Percentiles rank a stretch among this genome's conserved stretches.
phyloP scores from a whole-genome alignment of 2,888 invertebrate genomes.

The Drosophila atripex region DNA sequence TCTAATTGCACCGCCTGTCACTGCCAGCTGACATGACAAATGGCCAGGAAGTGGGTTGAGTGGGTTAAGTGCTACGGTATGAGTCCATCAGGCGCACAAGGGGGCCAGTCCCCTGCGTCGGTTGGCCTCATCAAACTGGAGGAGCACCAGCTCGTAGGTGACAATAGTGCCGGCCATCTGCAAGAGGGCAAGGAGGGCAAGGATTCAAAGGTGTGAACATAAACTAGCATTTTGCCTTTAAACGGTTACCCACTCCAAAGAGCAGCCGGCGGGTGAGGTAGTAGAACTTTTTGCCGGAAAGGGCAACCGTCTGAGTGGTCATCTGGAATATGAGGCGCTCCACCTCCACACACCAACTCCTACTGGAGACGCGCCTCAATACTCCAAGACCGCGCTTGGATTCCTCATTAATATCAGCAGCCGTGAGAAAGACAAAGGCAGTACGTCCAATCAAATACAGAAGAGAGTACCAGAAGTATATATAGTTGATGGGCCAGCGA shows the following conservation, averaged over 20 bases:
- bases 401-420: slow-evolving; percentile 86
- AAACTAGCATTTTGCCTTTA: neutral
- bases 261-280: slow-evolving; percentile 86
- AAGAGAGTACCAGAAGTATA: slow-evolving; percentile 86
- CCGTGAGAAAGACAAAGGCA: slow-evolving; percentile 85
- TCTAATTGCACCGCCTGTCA: slow-evolving; percentile 65
- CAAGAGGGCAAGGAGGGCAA: neutral
- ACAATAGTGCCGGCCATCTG: slow-evolving; percentile 87
- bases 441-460: slow-evolving; percentile 85
- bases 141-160: slow-evolving; percentile 88
- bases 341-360: slow-evolving; percentile 83
- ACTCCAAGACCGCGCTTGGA: slow-evolving; percentile 85
- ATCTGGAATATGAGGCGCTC: slow-evolving; percentile 86
- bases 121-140: slow-evolving; percentile 85
- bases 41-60: slow-evolving; percentile 15
- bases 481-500: slow-evolving; percentile 84
- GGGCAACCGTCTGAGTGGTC: slow-evolving; percentile 85
- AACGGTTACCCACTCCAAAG: slow-evolving; percentile 84
- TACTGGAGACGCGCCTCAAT: slow-evolving; percentile 82
- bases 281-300: slow-evolving; percentile 87
- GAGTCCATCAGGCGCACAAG: slow-evolving; percentile 69
- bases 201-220: slow-evolving; percentile 1
- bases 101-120: slow-evolving; percentile 76
- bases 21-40: slow-evolving; percentile 57
- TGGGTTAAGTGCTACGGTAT: neutral